Conservation (phyloP, 2,888 invertebrate species). For the Mythimna albipuncta region DNA sequence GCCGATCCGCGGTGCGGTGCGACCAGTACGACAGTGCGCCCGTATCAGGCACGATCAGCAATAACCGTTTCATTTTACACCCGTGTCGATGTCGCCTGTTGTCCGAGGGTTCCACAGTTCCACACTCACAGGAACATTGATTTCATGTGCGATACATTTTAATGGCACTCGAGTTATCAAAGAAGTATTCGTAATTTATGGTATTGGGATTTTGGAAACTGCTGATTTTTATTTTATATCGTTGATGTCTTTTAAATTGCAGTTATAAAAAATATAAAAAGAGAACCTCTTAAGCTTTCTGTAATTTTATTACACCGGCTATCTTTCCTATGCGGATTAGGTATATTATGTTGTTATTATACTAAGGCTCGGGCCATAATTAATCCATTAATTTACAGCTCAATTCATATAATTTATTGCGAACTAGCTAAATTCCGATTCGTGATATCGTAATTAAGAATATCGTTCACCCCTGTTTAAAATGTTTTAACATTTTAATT, state of each 20-base stretch:
- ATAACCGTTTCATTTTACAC: conserved; percentile 68
- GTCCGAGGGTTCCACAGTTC: conserved; percentile 53
- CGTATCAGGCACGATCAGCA: conserved; percentile 70
- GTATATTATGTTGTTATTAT: neutral
- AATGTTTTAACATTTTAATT: conserved; percentile 56
- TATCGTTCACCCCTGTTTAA: conserved; percentile 20
- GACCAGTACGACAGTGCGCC: conserved; percentile 30
- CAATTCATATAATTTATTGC: conserved; percentile 26
- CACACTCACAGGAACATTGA: conserved; percentile 68
- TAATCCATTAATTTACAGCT: conserved; percentile 9
- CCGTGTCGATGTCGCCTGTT: conserved; percentile 56
- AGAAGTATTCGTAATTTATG: conserved; percentile 18
- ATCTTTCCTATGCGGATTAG: neutral
- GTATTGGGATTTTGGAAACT: conserved; percentile 9
- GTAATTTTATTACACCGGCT: neutral
- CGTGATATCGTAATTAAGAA: conserved; percentile 24
- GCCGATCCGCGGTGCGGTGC: conserved; percentile 34
- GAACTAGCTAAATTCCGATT: conserved; percentile 15
- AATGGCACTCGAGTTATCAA: conserved; percentile 54
- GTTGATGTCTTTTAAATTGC: conserved; percentile 18
- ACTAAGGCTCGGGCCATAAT: neutral
- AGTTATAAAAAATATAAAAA: neutral
- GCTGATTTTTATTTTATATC: conserved; percentile 4
- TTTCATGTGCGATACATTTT: conserved; percentile 73
- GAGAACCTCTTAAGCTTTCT: neutral